Base-by-base conservation (phyloP, 2,888 invertebrate genomes). In the Pammene fasciana region DNA sequence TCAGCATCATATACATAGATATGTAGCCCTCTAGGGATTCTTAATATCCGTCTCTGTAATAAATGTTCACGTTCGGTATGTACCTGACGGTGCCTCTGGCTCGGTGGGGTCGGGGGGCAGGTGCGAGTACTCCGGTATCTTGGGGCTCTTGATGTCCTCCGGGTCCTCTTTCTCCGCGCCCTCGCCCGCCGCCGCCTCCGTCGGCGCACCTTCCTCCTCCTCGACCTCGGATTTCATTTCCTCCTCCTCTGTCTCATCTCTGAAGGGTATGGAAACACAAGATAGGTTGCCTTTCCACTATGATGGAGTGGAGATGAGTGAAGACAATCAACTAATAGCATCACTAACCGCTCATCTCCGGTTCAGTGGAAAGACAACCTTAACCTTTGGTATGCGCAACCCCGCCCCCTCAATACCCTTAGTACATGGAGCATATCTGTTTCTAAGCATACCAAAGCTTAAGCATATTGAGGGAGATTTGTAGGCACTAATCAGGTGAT, bases 41-140 rank as follows among this genome's bases (percentile, higher is more conserved):
- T 26, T 26, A 26, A 26, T 26, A 4, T 26, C 26, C 26, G 2
- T 26, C 26, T 26, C 26, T 26, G 4, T 26, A 26, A 26, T 26
- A 4, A 26, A 26, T 26, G 26, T 43, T 43, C 43, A 11, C 7
- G n/a, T 14, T 5, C 8, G 4, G 0, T 16, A 10, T 48, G 11
- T 59, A 59, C 57, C 45, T 43, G 57, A 9, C n/a, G 57, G 57
- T n/a, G 38, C 11, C 13, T 13, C 38, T 4, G 61, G 16, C 50
- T 61, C 61, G 18, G 38, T 50, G 6, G 91, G 91, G 74, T 90
- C 90, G 0, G 92, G 90, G 7, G 92, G 91, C 26, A 90, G 75
- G 68, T 91, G 92, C 0, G 90, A 79, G 78, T 90, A 91, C 62
- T 91, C 92, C 0, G 88, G 86, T 14, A 89, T 80, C 71, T 84